Conservation (phyloP, 2,797 vertebrate species). For the Peromyscus attwateri region DNA sequence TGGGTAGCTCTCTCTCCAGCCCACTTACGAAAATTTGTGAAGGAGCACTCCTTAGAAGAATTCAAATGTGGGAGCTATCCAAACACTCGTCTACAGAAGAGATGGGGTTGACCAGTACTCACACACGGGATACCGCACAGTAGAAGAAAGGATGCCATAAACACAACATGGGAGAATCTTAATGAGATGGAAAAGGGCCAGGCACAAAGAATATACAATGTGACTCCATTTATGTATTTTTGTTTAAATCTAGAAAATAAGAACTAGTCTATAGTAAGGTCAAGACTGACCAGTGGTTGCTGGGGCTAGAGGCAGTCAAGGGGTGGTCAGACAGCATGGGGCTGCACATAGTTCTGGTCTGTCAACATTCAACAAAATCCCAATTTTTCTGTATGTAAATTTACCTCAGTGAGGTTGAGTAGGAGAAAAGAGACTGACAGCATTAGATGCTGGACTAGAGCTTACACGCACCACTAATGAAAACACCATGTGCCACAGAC, state of each 20-base stretch:
- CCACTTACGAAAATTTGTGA: background rate
- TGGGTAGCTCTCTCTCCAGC: background rate
- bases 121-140: fast-evolving
- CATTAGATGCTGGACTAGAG: background rate
- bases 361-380: background rate
- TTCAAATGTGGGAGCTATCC: background rate
- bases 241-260: background rate
- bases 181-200: background rate
- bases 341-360: background rate
- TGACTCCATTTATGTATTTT: background rate
- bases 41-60: background rate
- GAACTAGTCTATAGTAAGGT: background rate
- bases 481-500: too few species aligned
- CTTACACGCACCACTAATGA: background rate
- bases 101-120: background rate
- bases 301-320: background rate
- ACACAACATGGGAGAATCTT: too few species aligned
- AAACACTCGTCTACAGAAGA: background rate
- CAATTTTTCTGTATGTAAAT: background rate
- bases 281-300: background rate
- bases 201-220: background rate
- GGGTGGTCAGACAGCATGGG: background rate
- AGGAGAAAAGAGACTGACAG: background rate
- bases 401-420: background rate
- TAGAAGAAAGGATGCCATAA: background rate